These are phyloP conservation scores for Sebastes taczanowskii DNA, from an alignment of 2,797 vertebrate species.

Conservation along the genomic window DNA sequence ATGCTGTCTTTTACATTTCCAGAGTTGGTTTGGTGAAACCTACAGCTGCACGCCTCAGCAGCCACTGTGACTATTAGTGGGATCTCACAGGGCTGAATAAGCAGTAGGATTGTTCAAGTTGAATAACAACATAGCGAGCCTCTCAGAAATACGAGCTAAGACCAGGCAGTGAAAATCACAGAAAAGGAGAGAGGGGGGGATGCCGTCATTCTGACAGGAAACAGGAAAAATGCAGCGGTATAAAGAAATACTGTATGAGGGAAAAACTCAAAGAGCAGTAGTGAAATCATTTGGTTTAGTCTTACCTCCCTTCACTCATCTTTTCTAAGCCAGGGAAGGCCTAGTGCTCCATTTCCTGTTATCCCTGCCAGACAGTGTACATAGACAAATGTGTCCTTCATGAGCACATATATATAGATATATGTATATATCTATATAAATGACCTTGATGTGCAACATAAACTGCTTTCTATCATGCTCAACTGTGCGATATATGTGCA, in stretches of 20 bases:
- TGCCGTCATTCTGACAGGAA: slow-evolving; percentile 42
- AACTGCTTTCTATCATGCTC: slow-evolving; percentile 19
- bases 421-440: not conserved
- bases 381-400: slow-evolving; percentile 16
- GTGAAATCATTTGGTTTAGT: not conserved
- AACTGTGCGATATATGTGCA: slow-evolving; percentile 1
- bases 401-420: not conserved
- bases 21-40: slow-evolving; percentile 66
- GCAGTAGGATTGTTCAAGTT: slow-evolving; percentile 68
- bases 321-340: not conserved
- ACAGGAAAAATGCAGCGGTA: not conserved
- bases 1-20: slow-evolving; percentile 57
- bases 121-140: slow-evolving; percentile 71
- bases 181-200: slow-evolving; percentile 3
- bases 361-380: not conserved
- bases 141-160: slow-evolving; percentile 36
- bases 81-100: slow-evolving; percentile 73
- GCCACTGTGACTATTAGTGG: slow-evolving; percentile 71
- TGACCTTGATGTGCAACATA: slow-evolving; percentile 24
- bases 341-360: slow-evolving; percentile 17
- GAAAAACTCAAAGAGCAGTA: not conserved
- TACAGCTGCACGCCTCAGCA: slow-evolving; percentile 56
- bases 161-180: slow-evolving; percentile 34
- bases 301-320: not conserved
- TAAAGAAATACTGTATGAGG: not conserved